These are phyloP conservation scores for Leucoptera coffeella DNA, from an alignment of 2,888 invertebrate species.

Conservation along the genomic window DNA sequence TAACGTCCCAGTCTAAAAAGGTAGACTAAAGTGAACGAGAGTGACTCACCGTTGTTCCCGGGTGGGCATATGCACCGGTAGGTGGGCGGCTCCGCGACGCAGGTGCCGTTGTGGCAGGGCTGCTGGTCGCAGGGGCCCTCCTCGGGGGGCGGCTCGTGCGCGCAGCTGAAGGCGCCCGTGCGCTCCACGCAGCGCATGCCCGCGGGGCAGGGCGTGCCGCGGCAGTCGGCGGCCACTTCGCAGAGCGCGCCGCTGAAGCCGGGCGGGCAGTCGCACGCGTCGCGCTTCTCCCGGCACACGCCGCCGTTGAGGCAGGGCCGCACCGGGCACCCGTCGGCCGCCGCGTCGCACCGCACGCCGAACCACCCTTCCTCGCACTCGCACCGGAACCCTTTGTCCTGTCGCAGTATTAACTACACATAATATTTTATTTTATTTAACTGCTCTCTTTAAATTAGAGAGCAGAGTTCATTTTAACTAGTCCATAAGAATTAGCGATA, in stretches of 20 bases:
- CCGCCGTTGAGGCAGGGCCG: slow-evolving; percentile 61
- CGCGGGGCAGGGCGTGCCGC: slow-evolving; percentile 26
- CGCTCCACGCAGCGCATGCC: slow-evolving; percentile 40
- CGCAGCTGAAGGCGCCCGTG: slow-evolving; percentile 51
- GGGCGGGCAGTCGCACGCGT: slow-evolving; percentile 54
- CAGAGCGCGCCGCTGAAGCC: slow-evolving; percentile 63
- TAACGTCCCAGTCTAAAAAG: too few relatives aligned
- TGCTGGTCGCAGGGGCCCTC: slow-evolving; percentile 60
- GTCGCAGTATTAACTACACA: slow-evolving; percentile 1
- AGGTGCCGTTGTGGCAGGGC: slow-evolving; percentile 73
- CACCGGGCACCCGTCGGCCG: slow-evolving; percentile 44
- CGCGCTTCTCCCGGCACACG: slow-evolving; percentile 33
- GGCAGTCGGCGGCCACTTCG: slow-evolving; percentile 62
- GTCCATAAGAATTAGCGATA: too few relatives aligned
- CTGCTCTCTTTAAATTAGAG: too few relatives aligned
- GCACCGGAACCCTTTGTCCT: slow-evolving; percentile 55
- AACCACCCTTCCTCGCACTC: slow-evolving; percentile 65
- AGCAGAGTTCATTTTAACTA: too few relatives aligned
- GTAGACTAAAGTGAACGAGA: too few relatives aligned
- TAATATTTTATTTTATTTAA: too few relatives aligned
- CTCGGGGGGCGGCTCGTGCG: slow-evolving; percentile 46
- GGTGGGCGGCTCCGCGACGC: slow-evolving; percentile 57
- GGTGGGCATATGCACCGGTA: slow-evolving; percentile 65
- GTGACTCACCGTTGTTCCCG: slow-evolving; percentile 21
- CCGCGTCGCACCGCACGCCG: slow-evolving; percentile 52